phyloP scores from a whole-genome alignment of 30 jellyfish, hydroid and myxozoan species.

The Aurelia coerulea region DNA sequence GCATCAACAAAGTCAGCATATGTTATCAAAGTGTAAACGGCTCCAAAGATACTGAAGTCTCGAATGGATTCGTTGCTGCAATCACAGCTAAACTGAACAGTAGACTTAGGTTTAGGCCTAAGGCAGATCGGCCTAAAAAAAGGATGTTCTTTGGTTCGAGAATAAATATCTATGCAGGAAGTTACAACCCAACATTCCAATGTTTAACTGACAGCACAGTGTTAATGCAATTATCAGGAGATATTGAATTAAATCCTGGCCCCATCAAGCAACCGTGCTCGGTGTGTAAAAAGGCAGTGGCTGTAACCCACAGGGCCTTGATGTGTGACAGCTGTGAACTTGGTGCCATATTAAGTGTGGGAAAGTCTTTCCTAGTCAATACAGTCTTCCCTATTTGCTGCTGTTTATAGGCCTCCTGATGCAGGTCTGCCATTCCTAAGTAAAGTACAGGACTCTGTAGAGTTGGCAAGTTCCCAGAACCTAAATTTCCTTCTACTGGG shows the following conservation, averaged over 20 bases:
- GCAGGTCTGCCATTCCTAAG: no score
- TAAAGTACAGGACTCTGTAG: no score
- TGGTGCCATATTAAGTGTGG: slow-evolving; percentile 3
- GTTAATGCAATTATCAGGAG: no score
- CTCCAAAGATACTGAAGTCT: no score
- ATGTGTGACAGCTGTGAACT: slow-evolving; percentile 1
- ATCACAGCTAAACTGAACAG: not conserved
- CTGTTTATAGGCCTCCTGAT: no score
- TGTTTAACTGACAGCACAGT: not conserved
- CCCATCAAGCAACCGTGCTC: not conserved
- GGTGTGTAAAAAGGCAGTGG: not conserved
- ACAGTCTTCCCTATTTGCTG: no score
- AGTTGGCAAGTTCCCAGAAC: no score
- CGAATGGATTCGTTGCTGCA: not conserved
- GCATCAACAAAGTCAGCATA: no score
- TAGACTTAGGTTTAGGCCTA: not conserved
- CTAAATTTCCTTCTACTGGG: no score
- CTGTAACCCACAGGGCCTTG: slow-evolving; percentile 9
- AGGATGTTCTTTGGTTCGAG: slow-evolving; percentile 5
- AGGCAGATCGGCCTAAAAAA: not conserved
- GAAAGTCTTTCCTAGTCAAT: not conserved
- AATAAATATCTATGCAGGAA: not conserved
- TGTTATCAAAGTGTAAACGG: no score
- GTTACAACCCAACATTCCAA: not conserved
- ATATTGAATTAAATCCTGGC: no score